Evolutionary conservation across 2,888 invertebrate species (phyloP).

Genomic region (Diplazon laetatorius): DNA sequence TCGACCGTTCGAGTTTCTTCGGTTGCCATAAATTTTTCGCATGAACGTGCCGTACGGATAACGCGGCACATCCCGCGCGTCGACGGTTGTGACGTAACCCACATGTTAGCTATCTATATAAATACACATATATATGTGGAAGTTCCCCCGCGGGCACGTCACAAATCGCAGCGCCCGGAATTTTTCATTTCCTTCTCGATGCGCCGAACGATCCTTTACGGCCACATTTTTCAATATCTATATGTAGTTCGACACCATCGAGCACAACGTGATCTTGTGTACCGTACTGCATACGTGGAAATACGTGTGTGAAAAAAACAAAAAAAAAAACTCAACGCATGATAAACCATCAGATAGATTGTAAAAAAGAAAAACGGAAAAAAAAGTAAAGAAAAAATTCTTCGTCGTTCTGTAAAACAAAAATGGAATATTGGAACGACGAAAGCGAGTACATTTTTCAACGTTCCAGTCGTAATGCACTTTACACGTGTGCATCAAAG

Average conservation of each 20-base stretch:
- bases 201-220: not conserved
- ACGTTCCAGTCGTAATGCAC: not conserved
- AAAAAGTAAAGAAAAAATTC: no score
- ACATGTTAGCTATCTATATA: no score
- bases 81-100: slow-evolving; percentile 12
- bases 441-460: no score
- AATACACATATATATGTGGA: not conserved
- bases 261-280: not conserved
- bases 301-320: slow-evolving; percentile 14
- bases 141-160: slow-evolving; percentile 7
- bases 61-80: slow-evolving; percentile 3
- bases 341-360: slow-evolving; percentile 42
- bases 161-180: slow-evolving; percentile 56
- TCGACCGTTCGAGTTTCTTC: not conserved
- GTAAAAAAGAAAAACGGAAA: slow-evolving; percentile 27
- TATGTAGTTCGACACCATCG: no score
- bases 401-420: slow-evolving; percentile 1
- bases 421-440: not conserved
- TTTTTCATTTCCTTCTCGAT: slow-evolving; percentile 59
- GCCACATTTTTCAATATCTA: not conserved
- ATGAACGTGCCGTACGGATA: slow-evolving; percentile 39
- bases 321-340: slow-evolving; percentile 18
- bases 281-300: not conserved
- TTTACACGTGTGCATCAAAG: not conserved
- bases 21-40: slow-evolving; percentile 35